phyloP scores from a whole-genome alignment of 1,140 invertebrate species.

The Sitobion miscanthi region DNA sequence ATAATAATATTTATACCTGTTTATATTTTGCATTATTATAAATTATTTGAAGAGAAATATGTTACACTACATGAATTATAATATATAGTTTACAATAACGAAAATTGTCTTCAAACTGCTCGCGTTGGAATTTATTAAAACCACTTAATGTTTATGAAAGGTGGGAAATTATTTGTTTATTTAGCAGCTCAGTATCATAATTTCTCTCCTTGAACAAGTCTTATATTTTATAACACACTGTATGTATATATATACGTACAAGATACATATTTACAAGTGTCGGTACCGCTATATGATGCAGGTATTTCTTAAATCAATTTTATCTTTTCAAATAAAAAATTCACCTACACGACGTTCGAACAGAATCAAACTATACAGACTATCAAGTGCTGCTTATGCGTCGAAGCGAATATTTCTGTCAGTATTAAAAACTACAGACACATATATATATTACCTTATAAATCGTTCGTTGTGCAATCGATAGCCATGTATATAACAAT shows the following conservation, averaged over 20 bases:
- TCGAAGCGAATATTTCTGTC: background rate
- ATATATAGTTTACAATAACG: background rate
- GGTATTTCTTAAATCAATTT: constrained; percentile 17
- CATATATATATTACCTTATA: background rate
- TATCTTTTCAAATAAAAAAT: constrained; percentile 13
- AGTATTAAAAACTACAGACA: background rate
- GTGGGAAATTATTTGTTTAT: constrained; percentile 12
- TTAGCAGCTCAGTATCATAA: constrained; percentile 10
- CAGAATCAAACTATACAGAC: background rate
- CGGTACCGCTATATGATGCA: background rate
- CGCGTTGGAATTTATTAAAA: background rate
- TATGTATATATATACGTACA: background rate
- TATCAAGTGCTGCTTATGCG: background rate
- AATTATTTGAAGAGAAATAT: background rate
- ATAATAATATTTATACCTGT: background rate
- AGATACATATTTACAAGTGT: background rate
- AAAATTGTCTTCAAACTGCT: background rate
- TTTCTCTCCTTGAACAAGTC: background rate
- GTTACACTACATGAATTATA: background rate
- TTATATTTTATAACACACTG: background rate
- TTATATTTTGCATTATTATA: background rate
- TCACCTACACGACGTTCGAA: background rate
- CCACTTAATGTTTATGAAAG: background rate
- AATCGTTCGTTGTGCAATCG: background rate
- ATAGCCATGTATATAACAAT: background rate